phyloP scores from a whole-genome alignment of 1,140 invertebrate genomes.

The Ladona fulva region DNA sequence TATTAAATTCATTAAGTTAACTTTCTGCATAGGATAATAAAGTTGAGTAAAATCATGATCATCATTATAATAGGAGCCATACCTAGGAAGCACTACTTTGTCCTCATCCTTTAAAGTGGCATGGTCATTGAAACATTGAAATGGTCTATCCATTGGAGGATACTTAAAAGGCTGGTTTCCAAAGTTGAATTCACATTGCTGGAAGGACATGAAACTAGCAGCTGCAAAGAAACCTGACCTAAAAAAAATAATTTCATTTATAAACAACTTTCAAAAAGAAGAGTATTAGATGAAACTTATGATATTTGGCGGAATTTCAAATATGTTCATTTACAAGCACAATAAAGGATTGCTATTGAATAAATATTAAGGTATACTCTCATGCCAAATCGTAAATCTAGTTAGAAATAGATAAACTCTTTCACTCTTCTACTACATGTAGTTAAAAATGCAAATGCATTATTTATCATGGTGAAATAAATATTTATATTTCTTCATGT shows the following conservation, averaged over 20 bases:
- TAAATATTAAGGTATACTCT: too few relatives aligned
- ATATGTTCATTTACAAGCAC: too few relatives aligned
- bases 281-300: too few relatives aligned
- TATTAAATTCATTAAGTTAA: constrained; percentile 18
- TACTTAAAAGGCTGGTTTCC: constrained; percentile 69
- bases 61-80: neutral
- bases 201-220: constrained; percentile 92
- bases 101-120: constrained; percentile 59
- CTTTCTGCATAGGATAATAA: neutral
- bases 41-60: neutral
- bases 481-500: too few relatives aligned
- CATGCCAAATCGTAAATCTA: too few relatives aligned
- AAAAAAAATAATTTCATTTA: constrained; percentile 28
- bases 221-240: constrained; percentile 86
- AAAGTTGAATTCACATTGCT: constrained; percentile 91
- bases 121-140: constrained; percentile 68
- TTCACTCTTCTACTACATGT: too few relatives aligned
- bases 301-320: too few relatives aligned
- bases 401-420: too few relatives aligned
- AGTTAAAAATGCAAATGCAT: too few relatives aligned
- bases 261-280: too few relatives aligned
- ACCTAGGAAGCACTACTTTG: constrained; percentile 54
- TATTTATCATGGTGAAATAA: too few relatives aligned
- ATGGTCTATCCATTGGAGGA: constrained; percentile 58
- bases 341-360: too few relatives aligned